Evolutionary conservation across 1,140 invertebrate genomes (phyloP).

Genomic region (Lycorma delicatula): DNA sequence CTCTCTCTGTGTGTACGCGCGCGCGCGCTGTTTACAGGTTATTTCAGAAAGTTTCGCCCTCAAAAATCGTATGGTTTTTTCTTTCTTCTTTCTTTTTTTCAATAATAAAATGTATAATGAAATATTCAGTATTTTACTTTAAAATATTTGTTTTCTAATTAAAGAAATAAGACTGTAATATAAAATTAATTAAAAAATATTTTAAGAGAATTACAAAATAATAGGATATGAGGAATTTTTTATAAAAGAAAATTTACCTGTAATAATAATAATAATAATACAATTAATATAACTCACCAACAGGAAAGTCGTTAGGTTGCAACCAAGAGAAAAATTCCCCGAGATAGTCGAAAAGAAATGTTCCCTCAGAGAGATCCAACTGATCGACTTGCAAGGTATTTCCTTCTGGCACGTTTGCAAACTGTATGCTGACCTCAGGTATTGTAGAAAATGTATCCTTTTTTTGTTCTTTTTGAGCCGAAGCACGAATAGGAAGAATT

Average conservation of each 20-base stretch:
- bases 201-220: background rate
- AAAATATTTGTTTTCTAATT: no score
- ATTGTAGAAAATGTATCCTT: background rate
- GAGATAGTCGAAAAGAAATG: slow-evolving; percentile 45
- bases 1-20: no score
- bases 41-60: no score
- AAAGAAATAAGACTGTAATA: background rate
- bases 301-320: slow-evolving; percentile 45
- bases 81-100: no score
- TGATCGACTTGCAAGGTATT: slow-evolving; percentile 5
- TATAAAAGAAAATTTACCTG: no score
- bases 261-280: no score
- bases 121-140: no score
- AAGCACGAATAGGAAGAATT: background rate
- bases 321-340: slow-evolving; percentile 43
- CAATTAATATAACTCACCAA: slow-evolving; percentile 40
- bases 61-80: no score
- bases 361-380: slow-evolving; percentile 37
- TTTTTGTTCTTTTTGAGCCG: no score
- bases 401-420: slow-evolving; percentile 8
- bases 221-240: background rate
- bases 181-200: background rate
- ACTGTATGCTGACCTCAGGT: slow-evolving; percentile 5
- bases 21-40: no score
- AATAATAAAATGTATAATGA: no score